Base-by-base conservation (phyloP, 1,140 invertebrate species). In the Kradibia gibbosae region DNA sequence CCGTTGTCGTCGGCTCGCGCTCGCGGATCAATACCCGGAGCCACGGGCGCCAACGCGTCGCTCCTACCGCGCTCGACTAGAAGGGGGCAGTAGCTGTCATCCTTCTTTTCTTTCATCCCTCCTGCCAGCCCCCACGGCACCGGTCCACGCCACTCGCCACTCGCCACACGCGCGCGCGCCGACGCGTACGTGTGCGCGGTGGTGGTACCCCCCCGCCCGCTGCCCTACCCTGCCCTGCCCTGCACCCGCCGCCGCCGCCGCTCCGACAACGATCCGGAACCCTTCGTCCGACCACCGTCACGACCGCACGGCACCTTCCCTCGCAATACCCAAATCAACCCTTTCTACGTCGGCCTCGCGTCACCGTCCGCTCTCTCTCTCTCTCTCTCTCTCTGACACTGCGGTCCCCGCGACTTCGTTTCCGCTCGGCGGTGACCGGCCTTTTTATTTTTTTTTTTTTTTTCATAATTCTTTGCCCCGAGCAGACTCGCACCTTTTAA, bases 11-110 rank as follows among this genome's bases (percentile, higher is more conserved):
- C 67, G 39, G 53, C 76, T 48, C 42, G 39, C 77, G 22, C 78
- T 80, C 71, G 81, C 78, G 86, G 87, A 88, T 88, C 87, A 88
- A 88, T 88, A 88, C 87, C 82, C 83, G 17, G 42, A 81, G 72
- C 60, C 57, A 75, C 75, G 70, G 79, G 72, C 79, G 71, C 71
- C 79, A 28, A 42, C 45, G 72, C 60, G 79, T 48, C 39, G 36
- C 39, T 60, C 22, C 75, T 39, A 25, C 25, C 57, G 57, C 20
- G 39, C 17, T 20, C 31, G 45, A n/a, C n/a, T n/a, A 28, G 39
- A 50, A 78, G 10, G 78, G 42, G 70, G 39, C 78, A 73, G 13
- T 53, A 53, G 50, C 15, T 53, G 65, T 73, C 57, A 57, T 31
- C 70, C 25, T 80, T 67, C 78, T 79, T 50, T 57, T 72, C 48